Evolutionary conservation across 2,888 invertebrate species (phyloP).

Genomic region (Tiliacea aurago): DNA sequence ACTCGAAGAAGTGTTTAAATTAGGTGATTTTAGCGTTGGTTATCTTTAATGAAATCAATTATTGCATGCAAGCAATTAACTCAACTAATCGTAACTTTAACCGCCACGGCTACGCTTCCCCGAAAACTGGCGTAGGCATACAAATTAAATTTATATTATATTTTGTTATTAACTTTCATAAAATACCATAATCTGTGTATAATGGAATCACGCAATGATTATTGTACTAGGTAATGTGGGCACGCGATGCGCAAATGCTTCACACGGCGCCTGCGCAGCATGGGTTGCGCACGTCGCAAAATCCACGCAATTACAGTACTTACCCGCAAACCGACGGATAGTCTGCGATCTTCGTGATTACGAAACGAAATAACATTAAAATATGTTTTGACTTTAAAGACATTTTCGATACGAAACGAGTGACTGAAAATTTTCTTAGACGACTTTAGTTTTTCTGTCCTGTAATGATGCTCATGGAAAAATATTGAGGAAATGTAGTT

Average conservation of each 20-base stretch:
- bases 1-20: not conserved
- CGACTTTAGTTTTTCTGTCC: conserved; percentile 4
- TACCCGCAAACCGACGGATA: conserved; percentile 34
- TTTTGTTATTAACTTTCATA: conserved; percentile 75
- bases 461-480: not conserved
- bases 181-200: conserved; percentile 77
- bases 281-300: conserved; percentile 71
- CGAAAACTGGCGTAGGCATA: conserved; percentile 61
- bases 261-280: conserved; percentile 72
- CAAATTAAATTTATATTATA: conserved; percentile 60
- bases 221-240: conserved; percentile 65
- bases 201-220: conserved; percentile 63
- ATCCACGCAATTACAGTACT: conserved; percentile 60
- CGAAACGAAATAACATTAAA: conserved; percentile 26
- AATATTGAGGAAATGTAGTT: conserved; percentile 9
- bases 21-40: not conserved
- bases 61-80: not conserved
- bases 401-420: conserved; percentile 18
- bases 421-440: conserved; percentile 10
- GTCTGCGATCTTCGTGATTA: conserved; percentile 27
- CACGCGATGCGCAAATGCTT: conserved; percentile 67
- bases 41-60: conserved; percentile 14
- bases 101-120: conserved; percentile 63
- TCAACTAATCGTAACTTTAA: conserved; percentile 6
- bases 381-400: conserved; percentile 34